Evolutionary conservation across 2,113 vertebrate species (phyloP).

Genomic region (Rutilus rutilus): DNA sequence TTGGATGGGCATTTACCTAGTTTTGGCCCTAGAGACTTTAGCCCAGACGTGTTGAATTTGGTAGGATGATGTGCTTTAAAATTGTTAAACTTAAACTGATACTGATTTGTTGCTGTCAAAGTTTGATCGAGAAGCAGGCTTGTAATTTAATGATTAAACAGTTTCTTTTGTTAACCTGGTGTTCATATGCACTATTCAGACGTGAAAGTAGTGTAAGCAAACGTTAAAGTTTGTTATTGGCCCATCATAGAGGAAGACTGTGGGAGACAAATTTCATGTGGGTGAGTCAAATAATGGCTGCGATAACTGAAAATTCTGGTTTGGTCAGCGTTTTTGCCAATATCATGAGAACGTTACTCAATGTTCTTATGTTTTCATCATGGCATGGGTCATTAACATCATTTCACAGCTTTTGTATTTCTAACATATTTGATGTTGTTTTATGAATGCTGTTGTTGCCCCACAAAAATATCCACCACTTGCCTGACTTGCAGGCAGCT

Average conservation of each 20-base stretch:
- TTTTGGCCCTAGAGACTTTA: neutral
- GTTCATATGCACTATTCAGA: neutral
- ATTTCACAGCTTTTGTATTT: neutral
- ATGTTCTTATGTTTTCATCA: neutral
- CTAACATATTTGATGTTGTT: neutral
- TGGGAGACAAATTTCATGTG: neutral
- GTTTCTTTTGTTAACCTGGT: slow-evolving; percentile 3
- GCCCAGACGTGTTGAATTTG: neutral
- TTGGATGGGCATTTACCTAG: neutral
- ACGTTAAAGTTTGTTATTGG: slow-evolving; percentile 13
- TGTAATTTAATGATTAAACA: neutral
- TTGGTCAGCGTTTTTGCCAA: neutral
- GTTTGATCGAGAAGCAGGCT: neutral
- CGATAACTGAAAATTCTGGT: neutral
- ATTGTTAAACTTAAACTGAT: neutral
- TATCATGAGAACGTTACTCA: neutral
- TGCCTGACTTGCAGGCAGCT: no score
- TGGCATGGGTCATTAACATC: neutral
- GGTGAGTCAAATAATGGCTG: neutral
- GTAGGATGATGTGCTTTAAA: neutral
- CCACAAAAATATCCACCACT: no score
- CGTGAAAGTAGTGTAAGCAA: neutral
- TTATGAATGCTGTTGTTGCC: neutral
- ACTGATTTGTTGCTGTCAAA: neutral
- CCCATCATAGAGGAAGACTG: neutral